Conservation (phyloP, 2,113 vertebrate genomes). For the Vidua macroura region DNA sequence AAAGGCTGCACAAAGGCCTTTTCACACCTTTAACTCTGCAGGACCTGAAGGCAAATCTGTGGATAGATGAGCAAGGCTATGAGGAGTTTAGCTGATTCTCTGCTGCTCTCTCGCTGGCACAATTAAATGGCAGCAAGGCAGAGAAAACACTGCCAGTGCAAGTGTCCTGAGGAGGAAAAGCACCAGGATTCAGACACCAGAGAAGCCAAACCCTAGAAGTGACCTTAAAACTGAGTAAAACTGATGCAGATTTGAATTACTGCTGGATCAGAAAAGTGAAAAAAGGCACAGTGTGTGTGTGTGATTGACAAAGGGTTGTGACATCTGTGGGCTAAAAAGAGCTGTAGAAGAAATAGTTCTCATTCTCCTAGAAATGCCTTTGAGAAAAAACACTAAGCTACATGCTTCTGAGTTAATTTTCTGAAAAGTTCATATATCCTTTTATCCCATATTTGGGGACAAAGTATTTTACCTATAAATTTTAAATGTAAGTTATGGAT, state of each 20-base stretch:
- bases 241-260: neutral
- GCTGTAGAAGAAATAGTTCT: neutral
- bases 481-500: neutral
- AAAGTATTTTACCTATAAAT: neutral
- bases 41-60: slow-evolving; percentile 8
- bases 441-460: neutral
- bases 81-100: neutral
- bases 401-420: neutral
- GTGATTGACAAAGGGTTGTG: neutral
- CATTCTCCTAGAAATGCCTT: neutral
- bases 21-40: neutral
- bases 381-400: neutral
- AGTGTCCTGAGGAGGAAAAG: neutral
- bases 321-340: neutral
- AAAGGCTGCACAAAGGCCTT: slow-evolving; percentile 46
- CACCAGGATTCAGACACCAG: neutral
- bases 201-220: neutral
- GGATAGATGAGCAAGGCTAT: neutral
- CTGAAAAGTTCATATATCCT: neutral
- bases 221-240: neutral
- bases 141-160: neutral
- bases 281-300: neutral
- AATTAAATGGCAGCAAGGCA: neutral
- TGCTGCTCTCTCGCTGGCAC: neutral
- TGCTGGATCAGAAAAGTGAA: neutral